phyloP scores from a whole-genome alignment of 2,113 vertebrate species.

The Cottus gobio region DNA sequence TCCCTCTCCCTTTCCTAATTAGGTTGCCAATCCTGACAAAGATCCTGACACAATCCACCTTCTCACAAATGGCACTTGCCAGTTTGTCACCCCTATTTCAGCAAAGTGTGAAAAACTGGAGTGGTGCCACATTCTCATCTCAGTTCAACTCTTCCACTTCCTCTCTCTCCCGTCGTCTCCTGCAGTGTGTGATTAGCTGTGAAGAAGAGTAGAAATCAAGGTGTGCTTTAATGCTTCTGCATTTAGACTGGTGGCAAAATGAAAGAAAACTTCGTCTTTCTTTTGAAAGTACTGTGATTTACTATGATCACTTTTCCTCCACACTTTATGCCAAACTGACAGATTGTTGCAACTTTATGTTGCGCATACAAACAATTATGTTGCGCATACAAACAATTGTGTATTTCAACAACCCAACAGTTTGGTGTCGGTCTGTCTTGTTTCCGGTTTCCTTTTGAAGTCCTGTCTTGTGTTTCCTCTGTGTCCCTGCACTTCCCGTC shows the following conservation, averaged over 20 bases:
- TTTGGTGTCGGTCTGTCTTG: no score
- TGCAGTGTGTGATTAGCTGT: slow-evolving; percentile 33
- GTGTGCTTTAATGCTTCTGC: slow-evolving; percentile 44
- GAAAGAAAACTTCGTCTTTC: slow-evolving; percentile 13
- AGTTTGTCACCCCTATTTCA: slow-evolving; percentile 73
- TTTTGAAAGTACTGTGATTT: not conserved
- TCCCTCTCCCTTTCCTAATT: slow-evolving; percentile 71
- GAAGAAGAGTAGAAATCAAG: slow-evolving; percentile 37
- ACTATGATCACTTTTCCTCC: slow-evolving; percentile 10
- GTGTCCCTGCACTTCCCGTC: no score
- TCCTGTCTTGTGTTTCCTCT: no score
- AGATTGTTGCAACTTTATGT: slow-evolving; percentile 34
- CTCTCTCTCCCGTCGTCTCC: not conserved
- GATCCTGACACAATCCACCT: slow-evolving; percentile 68
- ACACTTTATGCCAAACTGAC: not conserved
- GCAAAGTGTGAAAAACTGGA: slow-evolving; percentile 73
- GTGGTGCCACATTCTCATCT: slow-evolving; percentile 73
- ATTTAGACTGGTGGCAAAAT: slow-evolving; percentile 2
- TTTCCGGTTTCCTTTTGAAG: no score
- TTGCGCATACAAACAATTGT: slow-evolving; percentile 5
- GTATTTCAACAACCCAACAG: slow-evolving; percentile 27
- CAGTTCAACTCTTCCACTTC: slow-evolving; percentile 40
- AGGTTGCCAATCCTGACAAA: slow-evolving; percentile 73
- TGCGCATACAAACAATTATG: slow-evolving; percentile 20
- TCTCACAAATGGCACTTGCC: slow-evolving; percentile 71